Evolutionary conservation across 2,888 invertebrate genomes (phyloP).

Genomic region (Aporophyla lueneburgensis): DNA sequence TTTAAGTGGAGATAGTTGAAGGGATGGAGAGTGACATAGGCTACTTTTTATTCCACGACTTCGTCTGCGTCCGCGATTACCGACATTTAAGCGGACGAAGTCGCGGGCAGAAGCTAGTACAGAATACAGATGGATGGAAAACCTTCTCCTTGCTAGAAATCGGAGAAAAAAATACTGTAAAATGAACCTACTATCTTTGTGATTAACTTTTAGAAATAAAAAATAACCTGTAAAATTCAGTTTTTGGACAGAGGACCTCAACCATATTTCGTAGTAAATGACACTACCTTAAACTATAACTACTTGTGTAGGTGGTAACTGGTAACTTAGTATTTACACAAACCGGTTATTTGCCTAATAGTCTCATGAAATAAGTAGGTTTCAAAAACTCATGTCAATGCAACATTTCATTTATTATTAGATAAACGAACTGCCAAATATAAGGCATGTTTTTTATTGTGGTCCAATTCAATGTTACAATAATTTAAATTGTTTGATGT

Average conservation of each 20-base stretch:
- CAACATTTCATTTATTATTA: constrained; percentile 10
- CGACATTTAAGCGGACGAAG: too few species aligned
- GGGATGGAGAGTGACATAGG: too few species aligned
- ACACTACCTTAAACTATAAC: background rate
- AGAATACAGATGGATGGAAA: too few species aligned
- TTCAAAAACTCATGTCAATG: background rate
- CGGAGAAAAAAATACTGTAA: background rate
- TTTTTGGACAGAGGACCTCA: background rate
- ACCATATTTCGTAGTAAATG: background rate
- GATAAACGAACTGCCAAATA: background rate
- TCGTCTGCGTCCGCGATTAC: too few species aligned
- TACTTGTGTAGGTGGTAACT: background rate
- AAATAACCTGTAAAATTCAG: background rate
- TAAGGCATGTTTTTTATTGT: background rate
- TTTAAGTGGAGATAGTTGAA: too few species aligned
- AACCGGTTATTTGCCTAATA: constrained; percentile 12
- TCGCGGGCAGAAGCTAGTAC: too few species aligned
- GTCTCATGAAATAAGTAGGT: background rate
- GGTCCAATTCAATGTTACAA: background rate
- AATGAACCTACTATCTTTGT: background rate
- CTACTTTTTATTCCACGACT: too few species aligned
- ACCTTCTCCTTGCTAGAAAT: too few species aligned
- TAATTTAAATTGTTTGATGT: background rate
- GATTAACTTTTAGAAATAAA: background rate
- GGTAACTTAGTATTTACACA: background rate